Percentiles rank a stretch among this genome's conserved stretches.
These are phyloP conservation scores for Capreolus pygargus DNA, from an alignment of 2,113 vertebrate species.

Conservation along the genomic window DNA sequence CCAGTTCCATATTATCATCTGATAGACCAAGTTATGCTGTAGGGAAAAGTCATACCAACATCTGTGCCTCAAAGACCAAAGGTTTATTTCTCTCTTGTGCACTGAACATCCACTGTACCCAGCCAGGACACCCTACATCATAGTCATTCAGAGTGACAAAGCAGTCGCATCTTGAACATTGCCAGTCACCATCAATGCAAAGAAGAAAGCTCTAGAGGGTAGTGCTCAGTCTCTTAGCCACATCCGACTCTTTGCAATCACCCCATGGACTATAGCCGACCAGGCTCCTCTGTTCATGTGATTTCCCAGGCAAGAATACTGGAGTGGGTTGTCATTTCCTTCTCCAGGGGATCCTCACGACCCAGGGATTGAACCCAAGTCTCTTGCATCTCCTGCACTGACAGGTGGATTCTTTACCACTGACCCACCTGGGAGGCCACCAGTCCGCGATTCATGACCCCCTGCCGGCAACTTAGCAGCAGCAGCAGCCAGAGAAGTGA, in stretches of 20 bases:
- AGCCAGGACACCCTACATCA: neutral
- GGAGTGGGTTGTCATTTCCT: neutral
- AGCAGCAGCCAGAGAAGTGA: neutral
- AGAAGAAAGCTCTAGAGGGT: neutral
- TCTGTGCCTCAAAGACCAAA: neutral
- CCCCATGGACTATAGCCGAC: neutral
- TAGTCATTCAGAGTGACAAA: neutral
- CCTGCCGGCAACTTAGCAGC: neutral
- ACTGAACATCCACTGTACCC: neutral
- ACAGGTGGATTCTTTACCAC: neutral
- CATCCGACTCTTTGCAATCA: neutral
- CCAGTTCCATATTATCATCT: neutral
- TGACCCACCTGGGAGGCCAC: neutral
- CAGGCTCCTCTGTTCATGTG: neutral
- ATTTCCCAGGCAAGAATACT: neutral
- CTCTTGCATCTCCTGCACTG: neutral
- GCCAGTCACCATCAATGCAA: too few relatives aligned
- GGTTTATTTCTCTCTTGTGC: neutral
- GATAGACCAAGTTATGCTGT: neutral
- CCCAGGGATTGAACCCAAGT: neutral
- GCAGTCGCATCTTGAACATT: neutral
- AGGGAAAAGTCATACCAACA: neutral
- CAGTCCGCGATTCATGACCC: neutral
- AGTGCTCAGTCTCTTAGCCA: neutral
- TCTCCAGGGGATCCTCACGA: neutral